Conservation (phyloP, 2,113 vertebrate genomes). For the Zosterops pallidus region DNA sequence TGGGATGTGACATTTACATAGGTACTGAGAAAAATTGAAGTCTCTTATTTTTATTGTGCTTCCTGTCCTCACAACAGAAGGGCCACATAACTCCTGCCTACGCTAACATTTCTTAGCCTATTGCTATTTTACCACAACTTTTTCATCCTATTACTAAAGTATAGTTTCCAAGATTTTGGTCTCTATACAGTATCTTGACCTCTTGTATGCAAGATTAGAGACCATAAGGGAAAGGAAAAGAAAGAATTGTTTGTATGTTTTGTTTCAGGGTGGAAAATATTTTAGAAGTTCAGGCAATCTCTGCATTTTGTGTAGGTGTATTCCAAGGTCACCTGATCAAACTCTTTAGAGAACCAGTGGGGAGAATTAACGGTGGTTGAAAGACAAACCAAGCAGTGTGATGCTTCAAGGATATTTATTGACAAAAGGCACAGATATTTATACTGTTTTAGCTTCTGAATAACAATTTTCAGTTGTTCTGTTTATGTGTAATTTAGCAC, state of each 20-base stretch:
- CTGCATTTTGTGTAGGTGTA: neutral
- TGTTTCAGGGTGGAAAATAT: neutral
- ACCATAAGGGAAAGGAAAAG: neutral
- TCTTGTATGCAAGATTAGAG: neutral
- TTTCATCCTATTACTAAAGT: neutral
- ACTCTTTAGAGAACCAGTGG: neutral
- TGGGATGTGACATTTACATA: neutral
- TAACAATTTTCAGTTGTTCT: neutral
- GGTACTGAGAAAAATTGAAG: neutral
- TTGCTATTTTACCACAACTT: neutral
- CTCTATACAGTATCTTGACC: rapidly evolving
- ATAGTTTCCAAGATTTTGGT: neutral
- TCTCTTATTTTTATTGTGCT: neutral
- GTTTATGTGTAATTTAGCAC: neutral
- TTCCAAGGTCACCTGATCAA: neutral
- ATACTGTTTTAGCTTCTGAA: neutral
- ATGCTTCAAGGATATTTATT: neutral
- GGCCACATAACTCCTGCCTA: neutral
- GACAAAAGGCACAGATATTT: neutral
- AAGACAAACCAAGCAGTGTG: rapidly evolving
- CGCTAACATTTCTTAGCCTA: neutral
- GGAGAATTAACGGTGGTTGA: rapidly evolving
- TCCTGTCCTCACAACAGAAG: neutral
- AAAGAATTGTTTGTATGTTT: neutral
- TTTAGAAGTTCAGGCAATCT: neutral